Conservation (phyloP, 2,888 invertebrate species). For the Onchidella celtica region DNA sequence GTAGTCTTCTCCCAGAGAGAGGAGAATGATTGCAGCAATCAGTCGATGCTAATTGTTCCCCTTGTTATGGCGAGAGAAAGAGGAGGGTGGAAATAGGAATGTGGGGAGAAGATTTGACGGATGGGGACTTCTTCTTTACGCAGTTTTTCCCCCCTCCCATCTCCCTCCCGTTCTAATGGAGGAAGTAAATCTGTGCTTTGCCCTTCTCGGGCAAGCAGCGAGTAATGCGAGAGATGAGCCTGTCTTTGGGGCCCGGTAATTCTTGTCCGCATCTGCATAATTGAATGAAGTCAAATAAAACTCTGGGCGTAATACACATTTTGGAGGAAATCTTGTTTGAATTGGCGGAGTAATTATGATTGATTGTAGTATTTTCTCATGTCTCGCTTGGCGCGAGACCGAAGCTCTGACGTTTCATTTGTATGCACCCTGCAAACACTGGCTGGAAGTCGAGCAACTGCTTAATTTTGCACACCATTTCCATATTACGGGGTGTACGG, state of each 20-base stretch:
- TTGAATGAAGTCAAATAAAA: slow-evolving; percentile 57
- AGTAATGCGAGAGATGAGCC: slow-evolving; percentile 43
- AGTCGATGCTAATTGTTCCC: slow-evolving; percentile 28
- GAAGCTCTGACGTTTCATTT: slow-evolving; percentile 53
- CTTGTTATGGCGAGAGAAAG: slow-evolving; percentile 15
- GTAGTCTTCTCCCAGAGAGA: not conserved
- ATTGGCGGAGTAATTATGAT: slow-evolving; percentile 57
- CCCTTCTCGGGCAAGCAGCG: slow-evolving; percentile 17
- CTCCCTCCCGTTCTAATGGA: not conserved
- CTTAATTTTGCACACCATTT: slow-evolving; percentile 57
- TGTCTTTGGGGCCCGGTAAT: slow-evolving; percentile 49
- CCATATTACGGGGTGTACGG: slow-evolving; percentile 53
- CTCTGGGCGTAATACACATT: slow-evolving; percentile 54
- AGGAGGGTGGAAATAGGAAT: not conserved
- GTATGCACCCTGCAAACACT: slow-evolving; percentile 55
- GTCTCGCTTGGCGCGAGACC: slow-evolving; percentile 34
- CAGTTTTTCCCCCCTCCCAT: not conserved
- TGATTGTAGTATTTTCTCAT: slow-evolving; percentile 56
- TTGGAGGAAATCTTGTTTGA: slow-evolving; percentile 55
- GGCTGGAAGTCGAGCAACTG: slow-evolving; percentile 51
- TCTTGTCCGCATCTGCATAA: slow-evolving; percentile 56
- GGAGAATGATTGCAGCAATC: slow-evolving; percentile 6
- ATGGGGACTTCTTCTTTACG: slow-evolving; percentile 13
- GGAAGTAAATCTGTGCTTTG: slow-evolving; percentile 41
- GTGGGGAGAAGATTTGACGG: not conserved